Evolutionary conservation across 2,888 invertebrate species (phyloP), one percentile per base, ranked within the genome.

Genomic region (Hydrotaea diabolus): DNA sequence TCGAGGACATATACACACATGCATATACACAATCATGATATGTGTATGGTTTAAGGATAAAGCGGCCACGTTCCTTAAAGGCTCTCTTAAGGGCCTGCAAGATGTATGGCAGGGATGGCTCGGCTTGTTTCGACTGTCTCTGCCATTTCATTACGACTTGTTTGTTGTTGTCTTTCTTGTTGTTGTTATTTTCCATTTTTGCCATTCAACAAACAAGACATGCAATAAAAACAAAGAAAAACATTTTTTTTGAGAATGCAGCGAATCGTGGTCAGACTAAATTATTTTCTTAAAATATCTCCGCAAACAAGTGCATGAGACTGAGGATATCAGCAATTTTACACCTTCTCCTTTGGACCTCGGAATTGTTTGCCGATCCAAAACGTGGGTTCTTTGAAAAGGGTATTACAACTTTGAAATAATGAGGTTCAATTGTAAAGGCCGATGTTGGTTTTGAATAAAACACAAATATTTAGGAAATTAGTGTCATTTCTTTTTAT

Each of bases 21-120:
- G 21, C 69, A 69, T 15, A 15, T 39, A 23, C 13, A 7, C 19
- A 21, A 15, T 17, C 5, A 43, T 66, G 23, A 31, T 7, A 31
- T 31, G 31, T 31, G 31, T 31, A 31, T 15, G 43, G 69, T 46
- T 69, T 23, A 23, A 46, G 69, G 46, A 36, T 31, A 13, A 21
- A 17, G 31, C 62, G 62, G 31, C 36, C 17, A 31, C n/a, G 21
- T 46, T 69, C 69, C 69, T 69, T 69, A 13, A 69, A 69, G 69
- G 69, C 46, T 69, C 46, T 69, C 69, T 69, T 19, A 46, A 46
- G 69, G 69, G 43, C 69, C 46, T 69, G 39, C 43, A 23, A 23
- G 66, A 2, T 66, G 39, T 43, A 57, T 59, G 59, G 59, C 26
- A 23, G 11, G 19, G 21, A 21, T 23, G 57, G 26, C 13, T 11